Evolutionary conservation across 1,140 invertebrate genomes (phyloP).

Genomic region (Trichoplusia ni): DNA sequence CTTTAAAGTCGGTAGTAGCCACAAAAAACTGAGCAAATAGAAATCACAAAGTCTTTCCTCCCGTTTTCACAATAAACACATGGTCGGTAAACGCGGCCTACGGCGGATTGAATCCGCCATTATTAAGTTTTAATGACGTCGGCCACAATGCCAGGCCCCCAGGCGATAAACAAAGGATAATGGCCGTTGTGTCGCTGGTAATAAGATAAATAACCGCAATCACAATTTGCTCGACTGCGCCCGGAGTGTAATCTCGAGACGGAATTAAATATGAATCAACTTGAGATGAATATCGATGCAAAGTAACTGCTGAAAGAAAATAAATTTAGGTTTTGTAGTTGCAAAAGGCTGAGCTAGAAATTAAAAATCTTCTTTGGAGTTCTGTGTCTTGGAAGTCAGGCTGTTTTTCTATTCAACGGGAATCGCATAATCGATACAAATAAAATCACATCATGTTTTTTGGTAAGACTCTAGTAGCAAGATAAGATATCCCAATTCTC

Average conservation of each 20-base stretch:
- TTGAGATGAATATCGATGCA: conserved; percentile 39
- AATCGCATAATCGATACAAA: too few species aligned
- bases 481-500: too few species aligned
- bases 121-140: conserved; percentile 74
- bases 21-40: conserved; percentile 32
- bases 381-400: too few species aligned
- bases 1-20: too few species aligned
- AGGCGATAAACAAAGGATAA: conserved; percentile 67
- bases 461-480: too few species aligned
- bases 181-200: conserved; percentile 49
- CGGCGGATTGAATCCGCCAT: conserved; percentile 55
- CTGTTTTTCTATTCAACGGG: too few species aligned
- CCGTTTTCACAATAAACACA: conserved; percentile 42
- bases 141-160: conserved; percentile 44
- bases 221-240: conserved; percentile 29
- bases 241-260: conserved; percentile 42
- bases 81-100: conserved; percentile 43
- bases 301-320: conserved; percentile 28
- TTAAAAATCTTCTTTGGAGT: too few species aligned
- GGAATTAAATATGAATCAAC: conserved; percentile 47
- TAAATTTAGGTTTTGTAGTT: conserved; percentile 14
- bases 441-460: too few species aligned
- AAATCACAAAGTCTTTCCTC: conserved; percentile 33
- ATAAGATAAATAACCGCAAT: conserved; percentile 58
- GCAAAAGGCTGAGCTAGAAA: neutral